Percentiles rank a stretch among this genome's conserved stretches.
phyloP scores from a whole-genome alignment of 1,140 invertebrate genomes.

The Solenopsis fugax region DNA sequence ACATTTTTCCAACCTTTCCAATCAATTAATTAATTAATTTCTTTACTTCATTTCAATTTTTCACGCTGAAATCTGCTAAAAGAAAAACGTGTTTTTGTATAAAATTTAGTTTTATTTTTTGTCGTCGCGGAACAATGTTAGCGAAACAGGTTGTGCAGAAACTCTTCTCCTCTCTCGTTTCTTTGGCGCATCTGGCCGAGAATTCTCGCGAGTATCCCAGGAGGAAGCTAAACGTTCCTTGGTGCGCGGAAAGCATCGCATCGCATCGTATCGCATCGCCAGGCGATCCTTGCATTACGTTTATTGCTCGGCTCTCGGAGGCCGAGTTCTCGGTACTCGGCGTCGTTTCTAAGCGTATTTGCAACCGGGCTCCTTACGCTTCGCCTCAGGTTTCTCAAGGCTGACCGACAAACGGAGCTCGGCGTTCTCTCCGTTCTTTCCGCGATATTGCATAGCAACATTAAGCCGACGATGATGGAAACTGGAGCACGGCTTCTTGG shows the following conservation, averaged over 20 bases:
- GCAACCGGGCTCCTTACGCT: constrained; percentile 64
- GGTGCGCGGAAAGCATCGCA: constrained; percentile 57
- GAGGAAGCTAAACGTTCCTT: constrained; percentile 66
- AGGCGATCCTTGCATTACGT: constrained; percentile 77
- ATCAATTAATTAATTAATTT: not conserved
- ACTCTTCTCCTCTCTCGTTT: constrained; percentile 1
- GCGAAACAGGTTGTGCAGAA: constrained; percentile 8
- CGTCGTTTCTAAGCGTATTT: constrained; percentile 77
- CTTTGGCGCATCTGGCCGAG: constrained; percentile 55
- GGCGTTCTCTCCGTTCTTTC: constrained; percentile 20
- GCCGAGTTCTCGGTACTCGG: constrained; percentile 71
- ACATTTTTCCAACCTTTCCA: not conserved
- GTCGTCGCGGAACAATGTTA: not conserved
- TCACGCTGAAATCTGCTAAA: not conserved
- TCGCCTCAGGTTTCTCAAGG: constrained; percentile 38
- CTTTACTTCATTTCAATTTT: not conserved
- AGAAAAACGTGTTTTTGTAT: not conserved
- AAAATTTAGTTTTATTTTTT: not conserved
- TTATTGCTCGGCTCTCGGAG: constrained; percentile 72
- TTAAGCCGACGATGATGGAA: constrained; percentile 49
- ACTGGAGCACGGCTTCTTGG: constrained; percentile 50
- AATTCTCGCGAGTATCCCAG: constrained; percentile 68
- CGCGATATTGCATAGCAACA: constrained; percentile 25
- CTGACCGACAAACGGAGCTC: constrained; percentile 50
- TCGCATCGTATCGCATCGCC: constrained; percentile 64